A percentile compares a stretch with the other conserved stretches of the same genome.
These are phyloP conservation scores for Parauchenoglanis punctatus DNA, from an alignment of 2,797 vertebrate species.

Conservation along the genomic window DNA sequence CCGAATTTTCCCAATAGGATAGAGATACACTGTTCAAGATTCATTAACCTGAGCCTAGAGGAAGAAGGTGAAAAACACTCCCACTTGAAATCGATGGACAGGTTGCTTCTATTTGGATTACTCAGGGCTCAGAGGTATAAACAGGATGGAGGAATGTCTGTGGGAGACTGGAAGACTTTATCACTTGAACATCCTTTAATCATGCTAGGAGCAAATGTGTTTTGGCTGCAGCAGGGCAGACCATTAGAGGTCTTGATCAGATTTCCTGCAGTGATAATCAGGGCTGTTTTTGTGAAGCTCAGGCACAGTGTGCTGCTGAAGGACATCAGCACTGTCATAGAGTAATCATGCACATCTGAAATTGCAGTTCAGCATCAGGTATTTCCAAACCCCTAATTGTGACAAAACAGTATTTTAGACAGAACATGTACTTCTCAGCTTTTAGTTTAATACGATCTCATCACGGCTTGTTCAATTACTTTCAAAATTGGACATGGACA, in stretches of 20 bases:
- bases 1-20: conserved; percentile 53
- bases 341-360: background rate
- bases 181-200: conserved; percentile 14
- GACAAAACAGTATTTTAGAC: background rate
- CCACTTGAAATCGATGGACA: conserved; percentile 65
- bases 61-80: conserved; percentile 55
- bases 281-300: background rate
- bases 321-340: background rate
- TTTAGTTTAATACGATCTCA: background rate
- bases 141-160: conserved; percentile 67
- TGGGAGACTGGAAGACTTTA: conserved; percentile 34
- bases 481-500: background rate
- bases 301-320: background rate
- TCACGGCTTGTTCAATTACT: background rate
- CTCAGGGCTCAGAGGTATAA: conserved; percentile 64
- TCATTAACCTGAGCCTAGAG: conserved; percentile 67
- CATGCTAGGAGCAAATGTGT: background rate
- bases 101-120: conserved; percentile 55
- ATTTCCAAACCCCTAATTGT: background rate
- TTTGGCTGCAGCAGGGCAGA: background rate
- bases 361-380: background rate
- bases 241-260: background rate
- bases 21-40: conserved; percentile 63
- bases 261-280: conserved; percentile 6
- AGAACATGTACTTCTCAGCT: too few species aligned